Evolutionary conservation across 2,113 vertebrate genomes (phyloP), one percentile per base, ranked within the genome.

Genomic region (Choloepus hoffmanni): DNA sequence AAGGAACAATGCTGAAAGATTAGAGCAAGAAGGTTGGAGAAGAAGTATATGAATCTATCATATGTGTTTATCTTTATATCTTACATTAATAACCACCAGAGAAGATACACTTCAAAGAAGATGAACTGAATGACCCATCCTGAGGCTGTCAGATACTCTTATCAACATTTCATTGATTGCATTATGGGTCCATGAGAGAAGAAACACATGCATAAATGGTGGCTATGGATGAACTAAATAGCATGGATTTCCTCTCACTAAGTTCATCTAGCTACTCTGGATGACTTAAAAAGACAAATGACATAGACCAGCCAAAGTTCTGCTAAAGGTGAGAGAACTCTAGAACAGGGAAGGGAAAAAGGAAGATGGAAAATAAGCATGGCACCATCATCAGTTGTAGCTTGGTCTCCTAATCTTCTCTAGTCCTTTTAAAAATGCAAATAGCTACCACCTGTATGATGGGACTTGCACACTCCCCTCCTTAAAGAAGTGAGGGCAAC

Each of bases 231-330:
- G 40, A 88, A 67, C 33, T 77, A 43, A 83, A 36, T 60, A 68
- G 21, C 48, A 83, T 83, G 68, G 26, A 60, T 83, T 88, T 95
- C 26, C 21, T 88, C 68, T 90, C 73, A 95, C 11, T 88, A 12
- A 83, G 26, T 60, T 62, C n/a, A 76, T 43, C 5, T 33, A 76
- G 40, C 33, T 60, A 70, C 23, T 89, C 60, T 67, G 28, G 33
- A 78, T 84, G 21, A 62, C n/a, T 89, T 21, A 70, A 63, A 14
- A 84, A 72, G 60, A 92, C 2, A 95, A 92, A 88, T 43, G 15
- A 36, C 72, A 78, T 10, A 55, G 45, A 73, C 21, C 15, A 70
- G 19, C 23, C 53, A 77, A 78, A 63, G 45, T 86, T 28, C 26
- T 53, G 21, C 13, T 84, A 53, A 63, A 92, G 12, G 10, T 87